Conservation (phyloP, 2,113 vertebrate species). For the Echinops telfairi region DNA sequence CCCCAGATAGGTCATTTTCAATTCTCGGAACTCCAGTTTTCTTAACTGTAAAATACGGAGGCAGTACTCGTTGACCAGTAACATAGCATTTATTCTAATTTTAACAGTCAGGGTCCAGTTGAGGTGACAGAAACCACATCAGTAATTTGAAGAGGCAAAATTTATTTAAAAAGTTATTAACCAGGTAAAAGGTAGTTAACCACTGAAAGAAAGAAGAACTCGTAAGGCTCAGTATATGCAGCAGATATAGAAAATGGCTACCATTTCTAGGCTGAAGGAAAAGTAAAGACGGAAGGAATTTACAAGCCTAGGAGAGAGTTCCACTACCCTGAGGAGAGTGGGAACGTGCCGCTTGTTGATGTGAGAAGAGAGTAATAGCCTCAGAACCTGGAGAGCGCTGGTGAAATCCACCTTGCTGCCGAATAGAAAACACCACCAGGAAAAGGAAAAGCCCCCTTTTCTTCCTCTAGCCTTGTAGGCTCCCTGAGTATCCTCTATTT, state of each 20-base stretch:
- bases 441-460: not conserved
- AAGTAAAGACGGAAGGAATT: conserved; percentile 4
- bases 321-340: not conserved
- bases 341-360: not conserved
- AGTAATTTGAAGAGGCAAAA: conserved; percentile 45
- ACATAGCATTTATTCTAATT: conserved; percentile 19
- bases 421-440: not conserved
- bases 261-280: not conserved
- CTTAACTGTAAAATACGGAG: conserved; percentile 54
- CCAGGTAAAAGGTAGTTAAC: conserved; percentile 46
- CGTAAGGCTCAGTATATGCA: not conserved
- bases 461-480: not conserved
- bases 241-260: conserved; percentile 5
- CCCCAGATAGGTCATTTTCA: not conserved
- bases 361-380: not conserved
- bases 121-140: conserved; percentile 27
- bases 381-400: conserved; percentile 18
- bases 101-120: not conserved
- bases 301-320: not conserved
- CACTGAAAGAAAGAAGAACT: conserved; percentile 41
- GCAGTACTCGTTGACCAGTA: not conserved
- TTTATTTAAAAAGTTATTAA: conserved; percentile 54
- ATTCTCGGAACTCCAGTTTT: conserved; percentile 24
- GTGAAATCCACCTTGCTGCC: conserved; percentile 46
- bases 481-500: conserved; percentile 27